Evolutionary conservation across 2,888 invertebrate species (phyloP), one percentile per base, ranked within the genome.

Genomic region (Noctua comes): DNA sequence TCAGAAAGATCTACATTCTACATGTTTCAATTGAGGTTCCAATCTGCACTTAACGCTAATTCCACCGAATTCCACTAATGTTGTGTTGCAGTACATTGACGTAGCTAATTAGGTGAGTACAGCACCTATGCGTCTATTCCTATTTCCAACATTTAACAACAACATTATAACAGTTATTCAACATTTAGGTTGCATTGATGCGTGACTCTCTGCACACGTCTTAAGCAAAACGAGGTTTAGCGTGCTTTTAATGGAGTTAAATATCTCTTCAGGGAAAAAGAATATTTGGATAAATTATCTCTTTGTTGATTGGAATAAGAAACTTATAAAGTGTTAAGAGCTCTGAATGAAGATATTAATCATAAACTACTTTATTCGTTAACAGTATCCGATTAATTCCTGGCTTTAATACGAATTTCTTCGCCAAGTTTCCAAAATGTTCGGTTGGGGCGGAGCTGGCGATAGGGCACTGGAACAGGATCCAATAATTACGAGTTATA

Each of bases 401-500:
- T 74, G 4, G 21, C 36, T 51, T 62, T 13, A 6, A 31, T 31
- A 3, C 59, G 7, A 51, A 76, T 51, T 21, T 4, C 43, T 2
- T 21, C 10, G 13, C 36, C 16, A 40, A 31, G 16, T 27, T 59
- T 57, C 79, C 18, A 46, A 43, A 78, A 40, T 31, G 4, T 31
- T 59, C 40, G 16, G 10, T 27, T 31, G 36, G 16, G 2, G 31
- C 21, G 65, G 36, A 72, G 43, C 16, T 48, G 24, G 51, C 43
- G 62, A 27, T 48, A 78, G 70, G 62, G 43, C 62, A 83, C 57
- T 82, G 68, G 82, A 79, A 82, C 73, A 78, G 78, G 78, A 71
- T 59, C 36, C 62, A 46, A 27, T 24, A 65, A 62, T 68, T 68
- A 73, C 48, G 11, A 43, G 31, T 54, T 65, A 40, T 7, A 40